A percentile compares a stretch with the other conserved stretches of the same genome.
phyloP scores from a whole-genome alignment of 2,113 vertebrate genomes.

The Rhinoderma darwinii region DNA sequence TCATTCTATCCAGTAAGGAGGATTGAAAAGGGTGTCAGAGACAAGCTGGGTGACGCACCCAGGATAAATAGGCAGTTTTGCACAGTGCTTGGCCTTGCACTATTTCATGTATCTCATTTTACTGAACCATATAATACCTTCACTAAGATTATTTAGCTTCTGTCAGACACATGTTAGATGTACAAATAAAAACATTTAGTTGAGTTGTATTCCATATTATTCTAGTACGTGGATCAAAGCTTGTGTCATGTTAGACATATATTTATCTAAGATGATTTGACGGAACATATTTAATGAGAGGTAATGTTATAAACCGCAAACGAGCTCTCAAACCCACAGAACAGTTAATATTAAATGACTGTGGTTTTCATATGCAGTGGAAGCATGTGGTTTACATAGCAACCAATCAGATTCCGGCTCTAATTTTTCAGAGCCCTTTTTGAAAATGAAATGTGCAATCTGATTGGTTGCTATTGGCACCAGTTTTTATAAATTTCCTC shows the following conservation, averaged over 20 bases:
- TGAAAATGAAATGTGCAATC: too few relatives aligned
- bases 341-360: neutral
- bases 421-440: too few relatives aligned
- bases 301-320: neutral
- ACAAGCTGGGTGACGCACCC: slow-evolving; percentile 89
- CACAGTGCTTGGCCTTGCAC: slow-evolving; percentile 96
- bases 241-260: neutral
- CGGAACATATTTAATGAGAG: slow-evolving; percentile 18
- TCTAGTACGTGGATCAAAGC: neutral
- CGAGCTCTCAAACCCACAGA: neutral
- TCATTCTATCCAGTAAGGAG: slow-evolving; percentile 74
- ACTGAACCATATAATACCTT: slow-evolving; percentile 66
- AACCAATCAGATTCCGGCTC: too few relatives aligned
- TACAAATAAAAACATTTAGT: neutral
- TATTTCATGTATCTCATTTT: slow-evolving; percentile 86
- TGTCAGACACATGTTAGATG: slow-evolving; percentile 21
- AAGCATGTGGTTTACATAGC: neutral
- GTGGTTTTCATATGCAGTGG: neutral
- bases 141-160: slow-evolving; percentile 65
- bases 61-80: slow-evolving; percentile 98
- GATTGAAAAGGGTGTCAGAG: slow-evolving; percentile 75
- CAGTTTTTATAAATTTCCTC: too few relatives aligned
- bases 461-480: neutral
- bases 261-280: neutral
- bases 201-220: neutral